A percentile compares a stretch with the other conserved stretches of the same genome.
Conservation (phyloP, 92 coral and sea anemone genomes). For the Epizoanthus scotinus region DNA sequence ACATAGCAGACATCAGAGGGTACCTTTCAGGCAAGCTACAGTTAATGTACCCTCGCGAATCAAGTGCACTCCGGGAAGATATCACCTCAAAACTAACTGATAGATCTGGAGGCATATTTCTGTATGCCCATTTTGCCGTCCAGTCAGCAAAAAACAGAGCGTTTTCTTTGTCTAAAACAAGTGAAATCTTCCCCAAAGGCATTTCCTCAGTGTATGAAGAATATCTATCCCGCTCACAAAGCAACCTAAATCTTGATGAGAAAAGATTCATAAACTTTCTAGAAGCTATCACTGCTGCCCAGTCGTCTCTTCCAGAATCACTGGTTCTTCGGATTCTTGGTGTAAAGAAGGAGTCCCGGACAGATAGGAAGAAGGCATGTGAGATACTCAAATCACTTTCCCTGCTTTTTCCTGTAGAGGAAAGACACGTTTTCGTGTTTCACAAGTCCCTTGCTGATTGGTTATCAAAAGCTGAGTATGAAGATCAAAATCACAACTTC, state of each 20-base stretch:
- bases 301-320: no score
- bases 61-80: background rate
- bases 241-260: background rate
- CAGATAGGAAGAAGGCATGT: background rate
- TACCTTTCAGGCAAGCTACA: background rate
- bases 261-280: no score
- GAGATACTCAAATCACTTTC: background rate
- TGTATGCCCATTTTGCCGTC: no score
- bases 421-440: background rate
- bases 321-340: no score
- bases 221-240: background rate
- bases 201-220: no score
- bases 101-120: no score
- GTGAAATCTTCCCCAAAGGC: no score
- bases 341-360: no score
- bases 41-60: background rate
- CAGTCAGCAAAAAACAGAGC: no score
- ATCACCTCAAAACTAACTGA: no score
- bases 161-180: background rate
- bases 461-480: background rate
- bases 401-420: background rate
- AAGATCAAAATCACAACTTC: background rate
- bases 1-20: background rate
- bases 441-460: slow-evolving; percentile 17
- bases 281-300: no score